phyloP scores from a whole-genome alignment of 2,888 invertebrate species.

The Erannis defoliaria region DNA sequence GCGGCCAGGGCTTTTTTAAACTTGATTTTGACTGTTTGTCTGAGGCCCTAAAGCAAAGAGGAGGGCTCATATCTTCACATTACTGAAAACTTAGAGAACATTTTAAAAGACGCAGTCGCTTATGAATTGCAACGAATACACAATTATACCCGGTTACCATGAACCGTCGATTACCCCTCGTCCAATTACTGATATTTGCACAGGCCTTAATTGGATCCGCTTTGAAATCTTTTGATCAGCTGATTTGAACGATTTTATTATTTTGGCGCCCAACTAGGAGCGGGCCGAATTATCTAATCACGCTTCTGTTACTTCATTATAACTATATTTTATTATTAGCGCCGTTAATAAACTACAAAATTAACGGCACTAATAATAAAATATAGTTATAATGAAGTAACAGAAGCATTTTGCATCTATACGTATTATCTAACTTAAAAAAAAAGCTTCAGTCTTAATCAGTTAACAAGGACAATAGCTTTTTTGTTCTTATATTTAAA shows the following conservation, averaged over 20 bases:
- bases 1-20: too few relatives aligned
- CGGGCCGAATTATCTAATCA: slow-evolving; percentile 19
- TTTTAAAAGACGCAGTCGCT: neutral
- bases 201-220: slow-evolving; percentile 71
- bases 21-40: too few relatives aligned
- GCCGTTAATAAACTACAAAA: too few relatives aligned
- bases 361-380: too few relatives aligned
- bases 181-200: slow-evolving; percentile 75
- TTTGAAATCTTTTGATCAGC: slow-evolving; percentile 48
- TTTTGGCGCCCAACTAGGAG: slow-evolving; percentile 59
- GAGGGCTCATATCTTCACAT: neutral
- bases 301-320: neutral
- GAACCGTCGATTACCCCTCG: slow-evolving; percentile 62
- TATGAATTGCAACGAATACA: neutral
- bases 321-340: too few relatives aligned
- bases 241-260: slow-evolving; percentile 26
- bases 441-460: too few relatives aligned
- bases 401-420: too few relatives aligned
- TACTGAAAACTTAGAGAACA: neutral
- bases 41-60: too few relatives aligned
- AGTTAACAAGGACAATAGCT: too few relatives aligned
- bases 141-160: neutral
- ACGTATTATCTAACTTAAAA: too few relatives aligned
- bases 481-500: too few relatives aligned
- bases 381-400: neutral